phyloP scores from a whole-genome alignment of 2,888 invertebrate species.

The Bugulina stolonifera region DNA sequence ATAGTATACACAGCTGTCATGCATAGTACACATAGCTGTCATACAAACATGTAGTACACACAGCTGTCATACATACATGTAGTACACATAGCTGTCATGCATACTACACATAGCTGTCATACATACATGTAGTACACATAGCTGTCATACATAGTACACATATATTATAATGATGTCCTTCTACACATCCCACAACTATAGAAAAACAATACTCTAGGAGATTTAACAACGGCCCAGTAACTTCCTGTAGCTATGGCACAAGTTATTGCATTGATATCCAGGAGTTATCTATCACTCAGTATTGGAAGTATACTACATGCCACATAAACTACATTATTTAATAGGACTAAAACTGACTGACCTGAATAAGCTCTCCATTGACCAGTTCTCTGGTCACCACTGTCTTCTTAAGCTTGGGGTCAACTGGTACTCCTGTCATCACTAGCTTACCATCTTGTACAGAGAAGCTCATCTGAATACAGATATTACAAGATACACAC shows the following conservation, averaged over 20 bases:
- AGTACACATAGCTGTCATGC: background rate
- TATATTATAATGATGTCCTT: too few relatives aligned
- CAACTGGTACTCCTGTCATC: background rate
- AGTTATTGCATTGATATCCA: too few relatives aligned
- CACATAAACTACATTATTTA: background rate
- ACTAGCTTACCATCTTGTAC: background rate
- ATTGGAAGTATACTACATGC: too few relatives aligned
- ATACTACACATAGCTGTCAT: too few relatives aligned
- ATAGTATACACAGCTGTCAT: background rate
- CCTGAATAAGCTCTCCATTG: slow-evolving; percentile 12
- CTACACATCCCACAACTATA: too few relatives aligned
- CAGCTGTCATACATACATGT: too few relatives aligned
- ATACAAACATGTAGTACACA: too few relatives aligned
- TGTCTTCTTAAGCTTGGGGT: slow-evolving; percentile 14
- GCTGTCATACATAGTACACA: background rate
- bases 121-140: background rate
- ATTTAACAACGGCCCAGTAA: too few relatives aligned
- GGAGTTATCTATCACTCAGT: too few relatives aligned
- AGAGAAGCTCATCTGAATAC: background rate
- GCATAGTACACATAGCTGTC: background rate
- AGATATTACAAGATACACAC: background rate
- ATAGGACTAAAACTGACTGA: too few relatives aligned
- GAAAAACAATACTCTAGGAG: too few relatives aligned
- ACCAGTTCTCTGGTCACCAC: slow-evolving; percentile 2
- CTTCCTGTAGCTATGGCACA: too few relatives aligned